phyloP scores from a whole-genome alignment of 1,140 invertebrate genomes.

The Batillaria attramentaria region DNA sequence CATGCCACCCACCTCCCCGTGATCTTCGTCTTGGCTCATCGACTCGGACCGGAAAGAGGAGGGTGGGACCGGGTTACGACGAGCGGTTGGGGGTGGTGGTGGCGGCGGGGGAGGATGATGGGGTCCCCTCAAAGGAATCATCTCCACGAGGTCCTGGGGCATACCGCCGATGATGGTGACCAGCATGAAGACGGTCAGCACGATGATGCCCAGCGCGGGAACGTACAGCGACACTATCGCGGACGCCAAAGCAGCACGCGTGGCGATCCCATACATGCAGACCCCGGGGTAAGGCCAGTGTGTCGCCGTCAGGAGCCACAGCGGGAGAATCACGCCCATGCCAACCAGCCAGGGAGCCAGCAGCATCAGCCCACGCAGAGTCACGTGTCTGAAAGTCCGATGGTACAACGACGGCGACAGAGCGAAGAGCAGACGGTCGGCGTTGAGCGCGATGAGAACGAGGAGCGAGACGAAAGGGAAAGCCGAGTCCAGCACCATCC shows the following conservation, averaged over 20 bases:
- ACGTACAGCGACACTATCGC: slow-evolving; percentile 39
- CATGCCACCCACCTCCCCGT: background rate
- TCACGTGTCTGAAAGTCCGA: background rate
- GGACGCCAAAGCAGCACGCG: slow-evolving; percentile 31
- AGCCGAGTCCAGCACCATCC: slow-evolving; percentile 43
- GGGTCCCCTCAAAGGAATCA: background rate
- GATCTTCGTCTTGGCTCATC: background rate
- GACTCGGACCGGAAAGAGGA: no score
- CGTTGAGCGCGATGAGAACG: slow-evolving; percentile 33
- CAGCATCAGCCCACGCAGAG: slow-evolving; percentile 4
- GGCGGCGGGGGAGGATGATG: background rate
- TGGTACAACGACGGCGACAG: slow-evolving; percentile 30
- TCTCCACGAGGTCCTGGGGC: slow-evolving; percentile 34
- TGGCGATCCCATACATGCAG: slow-evolving; percentile 45
- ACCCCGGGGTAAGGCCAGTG: slow-evolving; percentile 24
- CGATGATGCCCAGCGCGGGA: slow-evolving; percentile 35
- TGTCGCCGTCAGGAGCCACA: slow-evolving; percentile 40
- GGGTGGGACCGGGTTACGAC: no score
- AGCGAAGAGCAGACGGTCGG: slow-evolving; percentile 40
- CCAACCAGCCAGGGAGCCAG: slow-evolving; percentile 38
- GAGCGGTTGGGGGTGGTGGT: no score
- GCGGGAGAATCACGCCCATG: slow-evolving; percentile 21
- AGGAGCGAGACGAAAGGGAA: slow-evolving; percentile 42
- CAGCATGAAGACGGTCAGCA: slow-evolving; percentile 41
- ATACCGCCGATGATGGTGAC: slow-evolving; percentile 42